Base-by-base conservation (phyloP, 2,113 vertebrate species). In the Sprattus sprattus region DNA sequence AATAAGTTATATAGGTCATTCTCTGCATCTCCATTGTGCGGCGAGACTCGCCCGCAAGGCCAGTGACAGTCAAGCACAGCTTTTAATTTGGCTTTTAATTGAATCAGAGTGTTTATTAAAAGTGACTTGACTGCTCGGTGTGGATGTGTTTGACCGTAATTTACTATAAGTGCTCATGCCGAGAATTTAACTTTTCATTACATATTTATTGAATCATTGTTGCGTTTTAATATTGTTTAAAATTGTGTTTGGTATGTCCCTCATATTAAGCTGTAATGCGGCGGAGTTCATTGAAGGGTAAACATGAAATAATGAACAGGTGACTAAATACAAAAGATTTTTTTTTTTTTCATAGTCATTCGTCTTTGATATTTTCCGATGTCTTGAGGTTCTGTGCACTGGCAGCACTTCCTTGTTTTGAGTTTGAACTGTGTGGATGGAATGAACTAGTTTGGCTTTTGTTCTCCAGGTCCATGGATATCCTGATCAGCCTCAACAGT, bases 401-500 rank as follows among this genome's bases (percentile, higher is more conserved):
- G 11, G 84, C 22, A 1, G 15, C 49, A 11, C 20, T 81, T 22
- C 45, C 45, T 49, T 39, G 39, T 39, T 82, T 44, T 49, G 4
- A 25, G 45, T 44, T 45, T 47, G 44, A 20, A 18, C n/a, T 80
- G 82, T 54, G 45, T 44, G 49, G n/a, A 11, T 78, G 45, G 16
- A 22, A 60, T 54, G 1, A 47, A 5, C 2, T n/a, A 83, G 32
- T 39, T 7, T 47, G 45, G 88, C 89, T 28, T 9, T 88, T 88
- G 89, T 90, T 82, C 91, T 90, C 45, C 92, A 99, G 98, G 92
- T 95, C 93, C 1, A 95, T 99, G 90, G 97, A 97, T 2, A 96
- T 99, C 84, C 94, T 95, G 54, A 96, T 99, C 92, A 99, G 97
- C 85, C 92, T 98, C 32, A 98, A 97, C 71, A 89, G 95, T 32